A percentile compares a stretch with the other conserved stretches of the same genome.
Conservation (phyloP, 2,797 vertebrate genomes). For the Thaleichthys pacificus region DNA sequence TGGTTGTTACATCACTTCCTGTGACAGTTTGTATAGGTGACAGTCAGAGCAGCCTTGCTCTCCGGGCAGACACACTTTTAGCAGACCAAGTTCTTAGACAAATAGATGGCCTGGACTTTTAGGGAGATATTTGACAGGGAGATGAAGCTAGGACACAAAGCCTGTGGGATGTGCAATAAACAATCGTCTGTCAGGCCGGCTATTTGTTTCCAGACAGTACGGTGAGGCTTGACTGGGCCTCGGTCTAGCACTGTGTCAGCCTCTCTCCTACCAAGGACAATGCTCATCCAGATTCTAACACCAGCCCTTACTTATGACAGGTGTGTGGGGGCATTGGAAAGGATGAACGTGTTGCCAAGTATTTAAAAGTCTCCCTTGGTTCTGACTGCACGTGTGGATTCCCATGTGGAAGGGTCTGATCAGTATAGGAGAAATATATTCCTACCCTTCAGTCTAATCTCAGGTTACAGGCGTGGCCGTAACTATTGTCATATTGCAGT, state of each 20-base stretch:
- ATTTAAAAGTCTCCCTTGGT: too few species aligned
- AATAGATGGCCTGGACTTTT: constrained; percentile 3
- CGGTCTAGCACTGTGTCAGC: too few species aligned
- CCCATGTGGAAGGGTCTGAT: too few species aligned
- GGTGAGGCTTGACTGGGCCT: neutral
- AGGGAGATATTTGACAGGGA: constrained; percentile 28
- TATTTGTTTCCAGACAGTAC: constrained; percentile 27
- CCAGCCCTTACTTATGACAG: too few species aligned
- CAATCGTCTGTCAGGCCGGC: constrained; percentile 31
- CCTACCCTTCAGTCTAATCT: too few species aligned
- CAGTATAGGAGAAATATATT: too few species aligned
- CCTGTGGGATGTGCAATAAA: constrained; percentile 45
- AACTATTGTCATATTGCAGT: neutral
- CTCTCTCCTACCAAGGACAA: constrained; percentile 34
- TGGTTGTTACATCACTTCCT: too few species aligned
- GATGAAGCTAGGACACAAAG: constrained; percentile 36
- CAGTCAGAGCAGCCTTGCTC: neutral
- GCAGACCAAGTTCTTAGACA: constrained; percentile 7
- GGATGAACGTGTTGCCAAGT: too few species aligned
- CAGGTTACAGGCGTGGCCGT: too few species aligned
- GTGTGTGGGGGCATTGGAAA: too few species aligned
- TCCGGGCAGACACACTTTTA: neutral
- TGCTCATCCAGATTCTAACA: neutral
- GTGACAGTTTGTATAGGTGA: too few species aligned
- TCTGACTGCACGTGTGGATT: too few species aligned